phyloP scores from a whole-genome alignment of 2,888 invertebrate species.

The Monoplex corrugatus region DNA sequence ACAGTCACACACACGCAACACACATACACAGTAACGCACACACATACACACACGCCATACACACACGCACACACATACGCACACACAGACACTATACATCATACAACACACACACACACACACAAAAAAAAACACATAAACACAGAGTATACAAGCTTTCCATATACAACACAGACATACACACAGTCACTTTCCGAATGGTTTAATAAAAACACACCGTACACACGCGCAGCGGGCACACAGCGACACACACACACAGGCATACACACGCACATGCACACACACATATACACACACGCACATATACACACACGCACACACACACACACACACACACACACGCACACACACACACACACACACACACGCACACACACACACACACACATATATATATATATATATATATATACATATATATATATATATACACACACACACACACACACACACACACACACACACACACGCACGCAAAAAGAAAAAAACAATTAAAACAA shows the following conservation, averaged over 20 bases:
- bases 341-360: not conserved
- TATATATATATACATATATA: not conserved
- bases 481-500: too few relatives aligned
- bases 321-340: not conserved
- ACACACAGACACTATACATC: too few relatives aligned
- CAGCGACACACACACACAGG: not conserved
- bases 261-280: not conserved
- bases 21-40: too few relatives aligned
- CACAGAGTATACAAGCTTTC: too few relatives aligned
- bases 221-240: not conserved
- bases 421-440: not conserved
- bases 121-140: too few relatives aligned
- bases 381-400: not conserved
- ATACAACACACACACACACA: too few relatives aligned
- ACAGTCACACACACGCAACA: too few relatives aligned
- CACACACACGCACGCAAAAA: not conserved
- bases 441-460: slow-evolving; percentile 8
- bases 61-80: too few relatives aligned
- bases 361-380: not conserved
- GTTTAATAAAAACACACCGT: too few relatives aligned
- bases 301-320: not conserved
- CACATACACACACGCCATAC: too few relatives aligned
- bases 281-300: not conserved
- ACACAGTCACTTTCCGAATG: too few relatives aligned
- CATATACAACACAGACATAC: too few relatives aligned